phyloP scores from a whole-genome alignment of 2,888 invertebrate species.

The Malachius bipustulatus region DNA sequence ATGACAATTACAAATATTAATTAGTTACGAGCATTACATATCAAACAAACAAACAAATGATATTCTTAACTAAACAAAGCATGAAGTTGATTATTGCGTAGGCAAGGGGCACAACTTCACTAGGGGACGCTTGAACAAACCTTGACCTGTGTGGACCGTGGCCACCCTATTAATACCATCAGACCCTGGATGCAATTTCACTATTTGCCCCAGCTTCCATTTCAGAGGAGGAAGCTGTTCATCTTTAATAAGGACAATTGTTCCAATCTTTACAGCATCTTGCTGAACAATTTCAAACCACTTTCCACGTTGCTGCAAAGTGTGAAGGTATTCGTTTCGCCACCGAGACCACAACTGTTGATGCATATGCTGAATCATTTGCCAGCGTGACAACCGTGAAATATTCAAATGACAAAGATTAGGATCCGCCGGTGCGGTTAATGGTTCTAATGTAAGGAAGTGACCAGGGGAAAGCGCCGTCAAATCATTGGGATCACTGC shows the following conservation, averaged over 20 bases:
- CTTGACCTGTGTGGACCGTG: conserved; percentile 9
- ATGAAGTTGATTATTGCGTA: no score
- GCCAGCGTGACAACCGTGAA: conserved; percentile 11
- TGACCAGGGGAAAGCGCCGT: conserved; percentile 13
- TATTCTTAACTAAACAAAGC: no score
- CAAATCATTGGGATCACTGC: conserved; percentile 12
- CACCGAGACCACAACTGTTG: no score
- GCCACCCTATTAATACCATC: no score
- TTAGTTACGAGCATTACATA: no score
- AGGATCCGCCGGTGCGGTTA: conserved; percentile 7
- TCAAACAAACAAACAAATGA: no score
- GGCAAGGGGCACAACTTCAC: no score
- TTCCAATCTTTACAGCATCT: conserved; percentile 11
- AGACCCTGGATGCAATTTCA: conserved; percentile 8
- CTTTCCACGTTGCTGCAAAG: conserved; percentile 14
- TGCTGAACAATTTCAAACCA: no score
- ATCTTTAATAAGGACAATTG: no score
- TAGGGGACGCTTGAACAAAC: no score
- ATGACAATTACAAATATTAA: no score
- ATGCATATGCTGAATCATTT: conserved; percentile 12
- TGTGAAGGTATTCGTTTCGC: conserved; percentile 14
- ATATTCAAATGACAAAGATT: not conserved
- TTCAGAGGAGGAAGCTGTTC: conserved; percentile 12
- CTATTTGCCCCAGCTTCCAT: conserved; percentile 12
- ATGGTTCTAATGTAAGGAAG: no score